phyloP scores from a whole-genome alignment of 2,797 vertebrate genomes.

The Clamator glandarius region DNA sequence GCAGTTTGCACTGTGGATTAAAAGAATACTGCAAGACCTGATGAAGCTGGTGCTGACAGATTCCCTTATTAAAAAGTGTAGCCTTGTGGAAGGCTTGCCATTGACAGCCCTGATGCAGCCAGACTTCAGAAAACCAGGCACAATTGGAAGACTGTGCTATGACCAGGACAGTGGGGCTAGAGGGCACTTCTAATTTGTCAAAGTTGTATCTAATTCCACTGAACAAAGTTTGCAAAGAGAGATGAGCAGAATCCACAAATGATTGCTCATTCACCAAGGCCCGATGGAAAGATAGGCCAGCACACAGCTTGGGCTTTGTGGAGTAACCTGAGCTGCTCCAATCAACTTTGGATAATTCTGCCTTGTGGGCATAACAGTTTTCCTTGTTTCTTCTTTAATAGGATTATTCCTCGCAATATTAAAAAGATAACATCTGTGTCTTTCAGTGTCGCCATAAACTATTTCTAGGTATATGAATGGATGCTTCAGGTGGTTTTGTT shows the following conservation, averaged over 20 bases:
- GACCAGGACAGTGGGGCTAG: constrained; percentile 52
- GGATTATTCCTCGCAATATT: constrained; percentile 86
- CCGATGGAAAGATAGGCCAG: constrained; percentile 77
- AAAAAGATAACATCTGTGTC: constrained; percentile 85
- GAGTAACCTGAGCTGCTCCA: constrained; percentile 78
- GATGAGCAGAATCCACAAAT: constrained; percentile 83
- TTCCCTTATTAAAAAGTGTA: constrained; percentile 83
- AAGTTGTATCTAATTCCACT: constrained; percentile 88
- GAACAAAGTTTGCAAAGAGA: constrained; percentile 85
- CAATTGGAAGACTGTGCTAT: constrained; percentile 82
- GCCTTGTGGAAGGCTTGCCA: constrained; percentile 67
- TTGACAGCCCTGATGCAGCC: constrained; percentile 69
- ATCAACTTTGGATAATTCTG: constrained; percentile 78
- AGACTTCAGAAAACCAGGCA: constrained; percentile 75
- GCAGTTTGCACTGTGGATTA: constrained; percentile 77
- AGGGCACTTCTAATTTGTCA: constrained; percentile 85
- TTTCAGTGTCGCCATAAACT: constrained; percentile 79
- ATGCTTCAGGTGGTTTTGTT: constrained; percentile 66
- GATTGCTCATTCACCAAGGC: constrained; percentile 82
- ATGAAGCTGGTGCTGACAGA: constrained; percentile 84
- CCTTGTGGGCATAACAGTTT: constrained; percentile 81
- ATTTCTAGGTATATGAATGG: constrained; percentile 71
- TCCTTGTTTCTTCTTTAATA: constrained; percentile 84
- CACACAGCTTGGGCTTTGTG: constrained; percentile 76
- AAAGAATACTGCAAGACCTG: constrained; percentile 71